phyloP scores from a whole-genome alignment of 1,140 invertebrate genomes.

The Parasteatoda tepidariorum region DNA sequence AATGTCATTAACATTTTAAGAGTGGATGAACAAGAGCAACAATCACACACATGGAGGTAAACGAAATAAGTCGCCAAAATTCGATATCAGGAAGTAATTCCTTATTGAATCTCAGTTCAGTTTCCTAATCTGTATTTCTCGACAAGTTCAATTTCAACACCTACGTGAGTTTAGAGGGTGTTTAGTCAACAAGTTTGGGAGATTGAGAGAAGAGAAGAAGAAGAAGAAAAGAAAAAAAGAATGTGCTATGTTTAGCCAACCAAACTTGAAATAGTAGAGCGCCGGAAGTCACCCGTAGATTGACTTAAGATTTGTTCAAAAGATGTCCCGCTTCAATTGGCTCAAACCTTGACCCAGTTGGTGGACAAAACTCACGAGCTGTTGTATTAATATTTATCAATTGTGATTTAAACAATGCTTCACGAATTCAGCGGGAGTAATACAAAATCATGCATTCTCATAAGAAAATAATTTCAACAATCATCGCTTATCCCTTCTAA shows the following conservation, averaged over 20 bases:
- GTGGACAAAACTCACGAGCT: neutral
- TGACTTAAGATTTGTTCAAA: neutral
- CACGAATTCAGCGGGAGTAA: neutral
- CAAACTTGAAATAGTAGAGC: neutral
- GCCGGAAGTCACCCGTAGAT: neutral
- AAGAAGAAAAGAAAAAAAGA: too few relatives aligned
- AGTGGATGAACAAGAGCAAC: too few relatives aligned
- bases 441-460: too few relatives aligned
- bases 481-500: too few relatives aligned
- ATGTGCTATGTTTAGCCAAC: neutral
- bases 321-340: neutral
- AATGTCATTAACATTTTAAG: too few relatives aligned
- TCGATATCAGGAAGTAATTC: too few relatives aligned
- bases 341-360: neutral
- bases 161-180: neutral
- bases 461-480: too few relatives aligned
- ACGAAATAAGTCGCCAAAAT: too few relatives aligned
- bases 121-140: too few relatives aligned
- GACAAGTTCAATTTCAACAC: neutral
- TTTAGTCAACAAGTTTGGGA: neutral
- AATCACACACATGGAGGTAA: too few relatives aligned
- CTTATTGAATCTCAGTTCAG: too few relatives aligned
- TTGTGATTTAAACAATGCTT: neutral
- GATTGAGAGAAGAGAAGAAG: neutral
- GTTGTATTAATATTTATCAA: neutral